Conservation (phyloP, 1,140 invertebrate species). For the Cydia pomonella region DNA sequence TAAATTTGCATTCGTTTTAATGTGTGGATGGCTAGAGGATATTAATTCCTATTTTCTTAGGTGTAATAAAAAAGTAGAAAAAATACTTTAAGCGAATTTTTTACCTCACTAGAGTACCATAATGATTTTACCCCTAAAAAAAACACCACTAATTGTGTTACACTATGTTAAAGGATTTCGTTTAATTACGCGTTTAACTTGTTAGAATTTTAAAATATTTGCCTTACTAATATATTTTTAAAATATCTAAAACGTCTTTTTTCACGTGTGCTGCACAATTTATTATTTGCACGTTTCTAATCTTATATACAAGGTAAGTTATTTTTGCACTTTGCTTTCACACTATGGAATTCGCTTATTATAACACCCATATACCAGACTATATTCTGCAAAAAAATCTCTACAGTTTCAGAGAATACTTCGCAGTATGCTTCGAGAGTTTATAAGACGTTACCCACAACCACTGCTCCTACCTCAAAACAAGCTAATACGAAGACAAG, state of each 20-base stretch:
- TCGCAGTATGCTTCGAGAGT: conserved; percentile 44
- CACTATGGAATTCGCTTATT: not conserved
- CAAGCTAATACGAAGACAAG: conserved; percentile 43
- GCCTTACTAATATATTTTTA: not conserved
- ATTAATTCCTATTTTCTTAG: too few relatives aligned
- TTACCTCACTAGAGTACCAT: too few relatives aligned
- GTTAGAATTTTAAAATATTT: too few relatives aligned
- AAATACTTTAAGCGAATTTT: too few relatives aligned
- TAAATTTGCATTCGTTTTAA: too few relatives aligned
- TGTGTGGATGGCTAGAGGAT: too few relatives aligned
- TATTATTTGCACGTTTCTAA: not conserved
- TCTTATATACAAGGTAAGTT: conserved; percentile 1
- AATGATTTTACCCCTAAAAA: too few relatives aligned
- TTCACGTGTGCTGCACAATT: not conserved
- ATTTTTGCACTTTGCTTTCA: conserved; percentile 14
- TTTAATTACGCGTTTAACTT: too few relatives aligned
- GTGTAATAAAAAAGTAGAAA: too few relatives aligned
- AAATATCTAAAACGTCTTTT: not conserved
- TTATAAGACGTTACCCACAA: conserved; percentile 42
- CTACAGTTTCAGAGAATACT: conserved; percentile 32
- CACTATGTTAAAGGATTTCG: too few relatives aligned
- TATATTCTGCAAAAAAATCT: not conserved
- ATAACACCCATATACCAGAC: not conserved
- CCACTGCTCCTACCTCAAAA: conserved; percentile 22
- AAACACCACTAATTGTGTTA: too few relatives aligned